These are phyloP conservation scores for Polydesmus complanatus DNA, from an alignment of 2,888 invertebrate genomes.

Conservation along the genomic window DNA sequence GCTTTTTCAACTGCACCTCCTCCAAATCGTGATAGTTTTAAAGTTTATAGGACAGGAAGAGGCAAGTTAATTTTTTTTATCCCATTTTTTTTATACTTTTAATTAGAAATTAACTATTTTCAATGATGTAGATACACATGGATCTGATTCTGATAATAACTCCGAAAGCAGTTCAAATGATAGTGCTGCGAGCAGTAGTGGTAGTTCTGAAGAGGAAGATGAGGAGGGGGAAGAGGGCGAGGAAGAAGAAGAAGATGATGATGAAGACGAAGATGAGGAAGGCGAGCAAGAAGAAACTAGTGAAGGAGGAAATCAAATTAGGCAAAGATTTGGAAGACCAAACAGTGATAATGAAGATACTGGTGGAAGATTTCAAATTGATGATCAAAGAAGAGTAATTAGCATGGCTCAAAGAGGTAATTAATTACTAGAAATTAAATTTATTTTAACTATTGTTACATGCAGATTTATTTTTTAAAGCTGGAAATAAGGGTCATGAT, in stretches of 20 bases:
- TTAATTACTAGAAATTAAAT: background rate
- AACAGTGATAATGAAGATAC: constrained; percentile 1
- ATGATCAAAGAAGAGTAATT: background rate
- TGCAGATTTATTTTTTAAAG: background rate
- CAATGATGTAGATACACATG: constrained; percentile 2
- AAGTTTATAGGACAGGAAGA: constrained; percentile 34
- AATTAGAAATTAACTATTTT: background rate
- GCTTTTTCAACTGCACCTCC: constrained; percentile 1
- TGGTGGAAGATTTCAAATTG: background rate
- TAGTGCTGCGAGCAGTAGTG: constrained; percentile 28
- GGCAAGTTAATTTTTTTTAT: constrained; percentile 21
- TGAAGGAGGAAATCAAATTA: background rate
- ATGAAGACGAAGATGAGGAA: constrained; percentile 10
- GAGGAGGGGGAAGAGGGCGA: constrained; percentile 26
- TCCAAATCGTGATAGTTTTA: constrained; percentile 34
- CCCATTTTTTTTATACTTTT: background rate
- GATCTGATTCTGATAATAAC: constrained; percentile 9
- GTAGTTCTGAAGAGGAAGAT: constrained; percentile 34
- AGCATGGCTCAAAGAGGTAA: background rate
- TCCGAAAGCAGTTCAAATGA: constrained; percentile 7
- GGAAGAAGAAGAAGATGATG: no score
- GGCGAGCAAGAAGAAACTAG: background rate
- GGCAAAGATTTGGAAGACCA: background rate
- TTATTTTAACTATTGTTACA: background rate
- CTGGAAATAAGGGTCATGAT: background rate